Evolutionary conservation across 2,797 vertebrate species (phyloP).

Genomic region (Ctenopoma multispine): DNA sequence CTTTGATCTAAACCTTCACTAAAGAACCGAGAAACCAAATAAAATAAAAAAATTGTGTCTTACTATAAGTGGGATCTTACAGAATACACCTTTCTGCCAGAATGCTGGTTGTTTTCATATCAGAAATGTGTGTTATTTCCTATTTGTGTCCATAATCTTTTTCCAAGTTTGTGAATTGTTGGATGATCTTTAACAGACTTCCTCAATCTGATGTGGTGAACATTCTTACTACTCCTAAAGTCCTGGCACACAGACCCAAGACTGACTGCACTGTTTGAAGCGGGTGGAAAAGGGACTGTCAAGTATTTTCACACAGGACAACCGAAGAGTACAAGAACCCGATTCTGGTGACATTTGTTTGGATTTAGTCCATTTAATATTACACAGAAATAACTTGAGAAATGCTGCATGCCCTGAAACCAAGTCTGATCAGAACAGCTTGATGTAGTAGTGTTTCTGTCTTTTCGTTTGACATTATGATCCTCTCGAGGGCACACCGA

Average conservation of each 20-base stretch:
- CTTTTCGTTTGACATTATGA: conserved; percentile 22
- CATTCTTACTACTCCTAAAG: too few species aligned
- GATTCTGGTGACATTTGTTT: too few species aligned
- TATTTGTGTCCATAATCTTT: not conserved
- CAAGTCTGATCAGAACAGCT: not conserved
- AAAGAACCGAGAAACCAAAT: not conserved
- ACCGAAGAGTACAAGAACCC: too few species aligned
- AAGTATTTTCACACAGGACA: too few species aligned
- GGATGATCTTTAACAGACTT: not conserved
- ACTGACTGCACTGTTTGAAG: too few species aligned
- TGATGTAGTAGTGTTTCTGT: conserved; percentile 17
- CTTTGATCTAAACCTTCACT: conserved; percentile 3
- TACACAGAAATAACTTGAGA: not conserved
- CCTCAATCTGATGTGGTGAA: not conserved
- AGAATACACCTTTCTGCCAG: not conserved
- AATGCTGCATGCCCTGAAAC: not conserved
- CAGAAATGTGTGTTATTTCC: not conserved
- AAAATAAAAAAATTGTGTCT: too few species aligned
- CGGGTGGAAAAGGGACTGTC: too few species aligned
- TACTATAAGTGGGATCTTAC: not conserved
- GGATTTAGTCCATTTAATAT: not conserved
- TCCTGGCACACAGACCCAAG: too few species aligned
- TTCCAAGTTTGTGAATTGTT: not conserved
- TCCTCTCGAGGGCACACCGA: conserved; percentile 37
- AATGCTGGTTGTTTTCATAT: not conserved